Evolutionary conservation across 2,888 invertebrate species (phyloP).

Genomic region (Notocelia uddmanniana): DNA sequence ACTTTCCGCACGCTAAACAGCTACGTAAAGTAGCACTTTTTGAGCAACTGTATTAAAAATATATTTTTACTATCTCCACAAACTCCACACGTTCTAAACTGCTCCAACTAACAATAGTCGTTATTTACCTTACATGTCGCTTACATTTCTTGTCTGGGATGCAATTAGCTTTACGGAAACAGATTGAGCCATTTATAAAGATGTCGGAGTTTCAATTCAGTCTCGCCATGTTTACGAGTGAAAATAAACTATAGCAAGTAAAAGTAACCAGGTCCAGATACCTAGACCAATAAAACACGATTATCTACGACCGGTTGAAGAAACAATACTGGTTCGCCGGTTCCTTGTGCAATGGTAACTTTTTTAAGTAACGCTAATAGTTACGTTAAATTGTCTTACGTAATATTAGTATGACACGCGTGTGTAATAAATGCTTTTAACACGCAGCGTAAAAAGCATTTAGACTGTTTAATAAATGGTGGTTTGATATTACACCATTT

Average conservation of each 20-base stretch:
- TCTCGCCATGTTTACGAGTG: constrained; percentile 17
- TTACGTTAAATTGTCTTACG: constrained; percentile 22
- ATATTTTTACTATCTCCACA: neutral
- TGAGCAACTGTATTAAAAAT: too few relatives aligned
- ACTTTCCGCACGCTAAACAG: too few relatives aligned
- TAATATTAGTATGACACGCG: constrained; percentile 22
- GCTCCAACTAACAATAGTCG: constrained; percentile 1
- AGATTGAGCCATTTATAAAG: constrained; percentile 27
- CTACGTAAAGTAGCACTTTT: too few relatives aligned
- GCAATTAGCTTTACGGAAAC: constrained; percentile 34
- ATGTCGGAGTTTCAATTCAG: constrained; percentile 20
- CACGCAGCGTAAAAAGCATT: constrained; percentile 6
- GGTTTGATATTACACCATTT: neutral
- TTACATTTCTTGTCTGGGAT: neutral
- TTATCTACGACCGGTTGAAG: constrained; percentile 39
- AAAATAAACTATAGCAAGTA: constrained; percentile 30
- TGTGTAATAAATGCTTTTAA: neutral
- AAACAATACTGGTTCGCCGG: constrained; percentile 23
- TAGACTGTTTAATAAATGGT: constrained; percentile 5
- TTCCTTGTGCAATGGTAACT: constrained; percentile 38
- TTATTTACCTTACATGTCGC: neutral
- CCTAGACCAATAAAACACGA: constrained; percentile 29
- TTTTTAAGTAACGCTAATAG: constrained; percentile 39
- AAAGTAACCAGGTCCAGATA: constrained; percentile 22
- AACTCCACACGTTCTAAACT: neutral